phyloP scores from a whole-genome alignment of 1,140 invertebrate genomes.

The Gryllus bimaculatus region DNA sequence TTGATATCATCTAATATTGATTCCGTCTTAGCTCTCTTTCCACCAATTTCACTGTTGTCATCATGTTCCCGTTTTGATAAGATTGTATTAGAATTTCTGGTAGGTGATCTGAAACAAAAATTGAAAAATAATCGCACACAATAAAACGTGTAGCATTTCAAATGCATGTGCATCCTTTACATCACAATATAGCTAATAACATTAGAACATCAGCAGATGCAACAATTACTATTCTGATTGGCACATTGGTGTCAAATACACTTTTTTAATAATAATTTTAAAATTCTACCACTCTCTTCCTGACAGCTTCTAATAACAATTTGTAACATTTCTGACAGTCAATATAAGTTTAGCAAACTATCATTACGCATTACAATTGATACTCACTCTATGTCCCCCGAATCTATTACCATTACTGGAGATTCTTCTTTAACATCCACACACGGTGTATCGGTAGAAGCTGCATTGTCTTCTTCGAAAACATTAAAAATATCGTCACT shows the following conservation, averaged over 20 bases:
- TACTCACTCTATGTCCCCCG: background rate
- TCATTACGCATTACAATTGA: background rate
- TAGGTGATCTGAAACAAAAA: background rate
- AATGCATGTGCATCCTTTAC: background rate
- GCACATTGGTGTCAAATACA: too few species aligned
- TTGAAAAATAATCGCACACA: background rate
- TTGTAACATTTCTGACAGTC: background rate
- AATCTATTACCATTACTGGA: background rate
- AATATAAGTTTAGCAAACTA: background rate
- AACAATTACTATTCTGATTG: background rate
- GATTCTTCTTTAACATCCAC: conserved; percentile 8
- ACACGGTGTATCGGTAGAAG: too few species aligned
- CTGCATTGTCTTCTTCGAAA: background rate
- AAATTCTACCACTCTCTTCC: background rate
- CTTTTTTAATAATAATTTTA: background rate
- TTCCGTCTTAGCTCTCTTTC: conserved; percentile 25
- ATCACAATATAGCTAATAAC: too few species aligned
- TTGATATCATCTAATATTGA: conserved; percentile 35
- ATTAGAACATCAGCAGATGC: too few species aligned
- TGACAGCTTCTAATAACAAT: background rate
- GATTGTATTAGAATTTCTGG: background rate
- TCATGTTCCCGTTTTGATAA: background rate
- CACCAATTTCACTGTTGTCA: background rate
- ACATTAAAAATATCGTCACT: conserved; percentile 16
- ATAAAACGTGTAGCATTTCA: background rate